Base-by-base conservation (phyloP, 2,888 invertebrate species). In the Troglohyphantes excavatus region DNA sequence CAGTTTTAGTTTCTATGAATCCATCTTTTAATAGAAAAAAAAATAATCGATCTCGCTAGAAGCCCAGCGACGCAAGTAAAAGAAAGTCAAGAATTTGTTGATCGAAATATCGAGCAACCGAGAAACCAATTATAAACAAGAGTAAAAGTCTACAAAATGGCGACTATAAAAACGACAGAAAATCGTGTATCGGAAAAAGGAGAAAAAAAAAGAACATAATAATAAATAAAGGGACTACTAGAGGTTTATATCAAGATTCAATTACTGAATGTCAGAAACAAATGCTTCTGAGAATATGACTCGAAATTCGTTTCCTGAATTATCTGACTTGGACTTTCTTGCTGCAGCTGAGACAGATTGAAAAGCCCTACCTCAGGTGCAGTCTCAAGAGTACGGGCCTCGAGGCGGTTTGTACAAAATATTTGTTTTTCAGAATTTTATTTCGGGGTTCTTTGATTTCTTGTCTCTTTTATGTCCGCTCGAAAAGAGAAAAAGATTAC, bases 191-290 rank as follows among this genome's bases (percentile, higher is more conserved):
- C 61, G 78, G 21, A 46, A 78, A 68, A 81, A 43, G 6, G 27
- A 17, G 0, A 19, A 2, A 27, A 21, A 53, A 13, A 9, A 17
- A 11, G 17, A 61, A 61, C 23, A 53, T 17, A 13, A 53, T 53
- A 39, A 59, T 23, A 73, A 59, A 39, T 53, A 53, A 53, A 53
- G n/a, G 70, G 39, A 63, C 63, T 46, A 23, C 21, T 21, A 39
- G 65, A 43, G 65, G 83, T 83, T 83, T 83, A 83, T 83, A 83
- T 83, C 83, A 83, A 73, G 73, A 83, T 83, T 83, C 83, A 83
- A 83, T 83, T 83, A 83, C 61, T 72, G 73, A 65, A 83, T 61
- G 83, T 83, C 83, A 83, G 46, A 83, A 83, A 83, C 73, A 83
- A 83, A 83, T 83, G 83, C 83, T 83, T 43, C 70, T 3, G 73